Evolutionary conservation across 2,797 vertebrate genomes (phyloP), one percentile per base, ranked within the genome.

Genomic region (Margarornis squamiger): DNA sequence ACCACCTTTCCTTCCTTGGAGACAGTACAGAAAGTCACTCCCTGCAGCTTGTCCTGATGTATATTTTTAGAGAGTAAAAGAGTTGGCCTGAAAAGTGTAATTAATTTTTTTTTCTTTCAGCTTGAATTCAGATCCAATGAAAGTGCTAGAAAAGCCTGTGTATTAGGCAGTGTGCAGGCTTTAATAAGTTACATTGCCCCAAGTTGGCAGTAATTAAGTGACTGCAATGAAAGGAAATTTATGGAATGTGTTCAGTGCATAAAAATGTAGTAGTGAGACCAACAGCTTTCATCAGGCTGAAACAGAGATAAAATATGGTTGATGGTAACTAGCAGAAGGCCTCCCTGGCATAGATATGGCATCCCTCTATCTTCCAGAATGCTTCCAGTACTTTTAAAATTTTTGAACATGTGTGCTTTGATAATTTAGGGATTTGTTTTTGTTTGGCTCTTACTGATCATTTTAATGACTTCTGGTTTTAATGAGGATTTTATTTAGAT

Each of bases 241-340:
- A 89, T 95, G 89, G 84, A 88, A 34, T 36, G 15, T 82, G 57
- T 94, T 96, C 75, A 83, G 58, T 90, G 36, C 46, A 43, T 79
- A 48, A 84, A 88, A 92, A 88, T 27, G 1, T 72, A 57, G 6
- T 62, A 76, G 41, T 74, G 71, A 86, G 61, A 65, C 85, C 71
- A 92, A 61, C 66, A 95, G 92, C 92, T 93, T 93, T 92, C 80
- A 85, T 88, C 71, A 87, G 59, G 39, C 54, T 77, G 77, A 86
- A 94, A 38, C 23, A 83, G 39, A 90, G 77, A 74, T 87, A 63
- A 57, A 75, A 61, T 88, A 70, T 14, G n/a, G 45, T 78, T 59
- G 55, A 67, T 72, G 39, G 74, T 90, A 93, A 54, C 67, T 85
- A 88, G 73, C 87, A 95, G 86, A 95, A 88, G 87, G 73, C 52